These are phyloP conservation scores for Drosophila basisetae DNA, from an alignment of 2,888 invertebrate genomes.

Conservation along the genomic window DNA sequence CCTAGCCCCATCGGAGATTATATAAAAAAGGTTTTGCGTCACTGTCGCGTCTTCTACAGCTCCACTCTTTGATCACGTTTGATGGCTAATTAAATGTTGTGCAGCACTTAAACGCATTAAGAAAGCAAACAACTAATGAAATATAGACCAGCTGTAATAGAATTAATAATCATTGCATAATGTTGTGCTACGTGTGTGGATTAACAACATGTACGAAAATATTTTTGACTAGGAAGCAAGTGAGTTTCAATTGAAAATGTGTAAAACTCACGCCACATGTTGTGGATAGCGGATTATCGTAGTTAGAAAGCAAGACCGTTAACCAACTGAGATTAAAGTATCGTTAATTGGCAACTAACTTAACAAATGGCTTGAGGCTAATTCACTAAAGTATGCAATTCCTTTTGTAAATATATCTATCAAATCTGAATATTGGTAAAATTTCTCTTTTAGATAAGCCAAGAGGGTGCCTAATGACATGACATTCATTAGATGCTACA, in stretches of 20 bases:
- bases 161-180: conserved; percentile 64
- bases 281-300: conserved; percentile 24
- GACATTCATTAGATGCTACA: conserved; percentile 56
- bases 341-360: conserved; percentile 3
- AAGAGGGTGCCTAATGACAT: conserved; percentile 38
- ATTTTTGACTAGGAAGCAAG: conserved; percentile 63
- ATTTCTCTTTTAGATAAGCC: conserved; percentile 48
- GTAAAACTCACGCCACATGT: conserved; percentile 54
- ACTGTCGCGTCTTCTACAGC: conserved; percentile 25
- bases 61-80: conserved; percentile 53
- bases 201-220: conserved; percentile 17
- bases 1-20: conserved; percentile 36
- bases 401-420: conserved; percentile 20
- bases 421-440: not conserved
- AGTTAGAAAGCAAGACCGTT: conserved; percentile 58
- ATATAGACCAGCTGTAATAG: conserved; percentile 25
- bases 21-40: conserved; percentile 43
- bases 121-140: conserved; percentile 37
- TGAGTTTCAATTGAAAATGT: conserved; percentile 28
- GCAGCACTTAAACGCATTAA: conserved; percentile 22
- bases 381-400: conserved; percentile 33
- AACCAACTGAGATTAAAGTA: conserved; percentile 17
- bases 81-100: conserved; percentile 66
- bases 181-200: conserved; percentile 45
- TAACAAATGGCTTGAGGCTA: conserved; percentile 6